These are phyloP conservation scores for Malurus elegans DNA, from an alignment of 2,113 vertebrate species.

Conservation along the genomic window DNA sequence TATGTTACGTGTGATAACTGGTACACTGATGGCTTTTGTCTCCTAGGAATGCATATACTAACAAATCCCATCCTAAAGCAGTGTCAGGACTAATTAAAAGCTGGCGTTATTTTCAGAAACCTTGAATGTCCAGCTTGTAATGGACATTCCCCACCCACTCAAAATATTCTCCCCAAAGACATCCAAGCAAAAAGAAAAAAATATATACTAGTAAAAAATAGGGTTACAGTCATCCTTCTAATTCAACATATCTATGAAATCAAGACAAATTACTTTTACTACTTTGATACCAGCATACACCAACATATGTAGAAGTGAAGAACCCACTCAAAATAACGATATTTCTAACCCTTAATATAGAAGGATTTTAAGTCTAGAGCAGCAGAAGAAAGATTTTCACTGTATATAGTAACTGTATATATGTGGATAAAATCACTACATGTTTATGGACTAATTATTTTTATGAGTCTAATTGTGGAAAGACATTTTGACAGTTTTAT, in stretches of 20 bases:
- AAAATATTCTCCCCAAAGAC: background rate
- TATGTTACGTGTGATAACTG: background rate
- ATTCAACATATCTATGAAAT: background rate
- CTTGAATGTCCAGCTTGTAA: background rate
- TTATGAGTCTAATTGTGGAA: conserved; percentile 28
- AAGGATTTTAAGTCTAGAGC: background rate
- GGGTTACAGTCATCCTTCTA: background rate
- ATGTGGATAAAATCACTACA: background rate
- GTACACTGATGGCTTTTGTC: background rate
- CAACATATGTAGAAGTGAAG: background rate
- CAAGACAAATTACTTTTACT: background rate
- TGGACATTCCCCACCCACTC: background rate
- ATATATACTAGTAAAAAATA: background rate
- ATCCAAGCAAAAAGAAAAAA: background rate
- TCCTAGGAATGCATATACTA: background rate
- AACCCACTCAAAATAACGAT: background rate
- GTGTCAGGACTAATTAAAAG: background rate
- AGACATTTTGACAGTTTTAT: conserved; percentile 36
- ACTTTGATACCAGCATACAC: accelerated
- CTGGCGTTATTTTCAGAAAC: background rate
- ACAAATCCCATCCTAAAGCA: background rate
- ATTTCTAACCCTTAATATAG: background rate
- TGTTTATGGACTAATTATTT: conserved; percentile 38
- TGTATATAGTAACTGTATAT: background rate
- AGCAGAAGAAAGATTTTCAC: background rate